Conservation (phyloP, 30 jellyfish, hydroid and myxozoan species). For the Nemopilema nomurai region DNA sequence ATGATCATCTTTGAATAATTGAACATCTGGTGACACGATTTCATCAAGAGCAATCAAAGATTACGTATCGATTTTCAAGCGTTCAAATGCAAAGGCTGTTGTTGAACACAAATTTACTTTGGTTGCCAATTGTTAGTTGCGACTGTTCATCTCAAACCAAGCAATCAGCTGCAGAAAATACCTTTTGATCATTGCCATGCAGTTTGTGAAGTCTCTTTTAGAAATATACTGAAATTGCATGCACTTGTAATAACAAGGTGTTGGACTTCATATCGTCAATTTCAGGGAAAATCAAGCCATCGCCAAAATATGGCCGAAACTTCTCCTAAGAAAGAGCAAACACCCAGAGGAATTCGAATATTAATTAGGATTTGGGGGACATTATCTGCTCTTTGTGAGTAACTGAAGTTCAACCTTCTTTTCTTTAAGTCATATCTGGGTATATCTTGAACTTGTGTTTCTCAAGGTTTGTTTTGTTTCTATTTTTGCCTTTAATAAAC, state of each 20-base stretch:
- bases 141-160: background rate
- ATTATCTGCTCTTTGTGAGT: constrained; percentile 90
- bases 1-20: constrained; percentile 28
- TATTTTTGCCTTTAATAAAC: background rate
- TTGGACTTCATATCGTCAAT: background rate
- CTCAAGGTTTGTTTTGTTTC: background rate
- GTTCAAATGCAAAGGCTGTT: background rate
- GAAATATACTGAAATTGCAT: background rate
- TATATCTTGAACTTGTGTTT: background rate
- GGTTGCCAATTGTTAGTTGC: too few relatives aligned
- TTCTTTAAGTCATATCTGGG: background rate
- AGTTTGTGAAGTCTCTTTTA: background rate
- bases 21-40: constrained; percentile 77
- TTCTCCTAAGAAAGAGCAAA: constrained; percentile 51
- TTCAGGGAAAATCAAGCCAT: background rate
- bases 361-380: constrained; percentile 92
- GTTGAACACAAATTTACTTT: background rate
- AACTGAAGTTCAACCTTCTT: background rate
- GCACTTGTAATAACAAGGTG: background rate
- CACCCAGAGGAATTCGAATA: constrained; percentile 84
- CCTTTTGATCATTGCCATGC: background rate
- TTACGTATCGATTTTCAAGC: background rate
- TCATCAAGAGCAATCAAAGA: constrained; percentile 1
- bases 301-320: constrained; percentile 68
- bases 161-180: background rate